A percentile compares a stretch with the other conserved stretches of the same genome.
phyloP scores from a whole-genome alignment of 37 sponge, comb jelly and placozoan species.

The Spongilla lacustris region DNA sequence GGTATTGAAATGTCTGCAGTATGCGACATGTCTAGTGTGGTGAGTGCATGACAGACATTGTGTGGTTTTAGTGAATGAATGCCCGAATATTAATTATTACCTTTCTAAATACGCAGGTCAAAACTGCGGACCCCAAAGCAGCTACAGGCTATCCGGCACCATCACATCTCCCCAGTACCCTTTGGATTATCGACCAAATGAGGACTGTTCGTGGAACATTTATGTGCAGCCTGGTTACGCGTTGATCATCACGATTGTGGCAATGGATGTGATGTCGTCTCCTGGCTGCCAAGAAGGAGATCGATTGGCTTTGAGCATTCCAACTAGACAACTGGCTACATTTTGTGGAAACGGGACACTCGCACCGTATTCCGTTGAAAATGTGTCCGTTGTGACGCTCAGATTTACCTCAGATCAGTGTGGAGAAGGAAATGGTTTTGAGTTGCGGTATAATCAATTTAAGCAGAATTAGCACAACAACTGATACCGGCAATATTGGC shows the following conservation, averaged over 20 bases:
- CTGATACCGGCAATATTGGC: no score
- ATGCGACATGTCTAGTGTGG: background rate
- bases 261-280: conserved; percentile 34
- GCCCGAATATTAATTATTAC: background rate
- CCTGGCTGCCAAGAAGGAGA: conserved; percentile 41
- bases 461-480: no score
- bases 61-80: background rate
- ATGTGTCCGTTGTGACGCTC: background rate
- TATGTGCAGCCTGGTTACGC: conserved; percentile 7
- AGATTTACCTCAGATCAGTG: background rate
- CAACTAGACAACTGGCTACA: background rate
- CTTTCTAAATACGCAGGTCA: conserved; percentile 1
- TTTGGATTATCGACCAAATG: conserved; percentile 37
- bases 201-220: conserved; percentile 46
- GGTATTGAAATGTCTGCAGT: background rate
- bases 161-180: conserved; percentile 73
- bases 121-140: conserved; percentile 50
- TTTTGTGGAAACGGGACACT: background rate
- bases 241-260: conserved; percentile 11
- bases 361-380: background rate
- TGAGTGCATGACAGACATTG: background rate
- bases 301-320: background rate
- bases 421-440: background rate
- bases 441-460: background rate
- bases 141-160: conserved; percentile 32